These are phyloP conservation scores for Pocillopora meandrina DNA, from an alignment of 92 coral and sea anemone genomes.

Conservation along the genomic window DNA sequence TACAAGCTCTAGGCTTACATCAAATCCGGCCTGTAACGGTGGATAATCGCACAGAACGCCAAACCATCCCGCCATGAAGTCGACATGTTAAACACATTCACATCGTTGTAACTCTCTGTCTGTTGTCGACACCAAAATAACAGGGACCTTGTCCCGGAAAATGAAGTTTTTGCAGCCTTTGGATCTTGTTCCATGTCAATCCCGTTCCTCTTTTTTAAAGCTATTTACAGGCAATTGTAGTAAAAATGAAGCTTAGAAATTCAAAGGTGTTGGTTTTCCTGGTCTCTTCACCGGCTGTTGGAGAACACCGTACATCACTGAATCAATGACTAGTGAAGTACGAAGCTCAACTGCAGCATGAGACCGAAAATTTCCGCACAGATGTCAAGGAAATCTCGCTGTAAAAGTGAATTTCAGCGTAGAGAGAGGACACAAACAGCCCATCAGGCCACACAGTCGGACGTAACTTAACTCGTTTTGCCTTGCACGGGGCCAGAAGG, in stretches of 20 bases:
- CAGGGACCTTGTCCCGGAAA: slow-evolving; percentile 69
- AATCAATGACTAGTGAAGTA: slow-evolving; percentile 4
- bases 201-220: neutral
- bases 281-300: slow-evolving; percentile 4
- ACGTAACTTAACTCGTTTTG: neutral
- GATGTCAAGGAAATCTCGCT: slow-evolving; percentile 32
- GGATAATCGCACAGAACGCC: slow-evolving; percentile 88
- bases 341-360: neutral
- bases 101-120: slow-evolving; percentile 77
- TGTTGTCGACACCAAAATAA: slow-evolving; percentile 92
- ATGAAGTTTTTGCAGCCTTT: slow-evolving; percentile 40
- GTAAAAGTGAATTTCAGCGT: slow-evolving; percentile 20
- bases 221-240: slow-evolving; percentile 2
- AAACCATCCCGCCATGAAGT: slow-evolving; percentile 93
- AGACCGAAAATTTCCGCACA: slow-evolving; percentile 3
- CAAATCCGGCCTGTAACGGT: slow-evolving; percentile 84
- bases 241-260: slow-evolving; percentile 28
- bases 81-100: slow-evolving; percentile 75
- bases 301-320: neutral
- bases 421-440: slow-evolving; percentile 4
- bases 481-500: slow-evolving; percentile 43
- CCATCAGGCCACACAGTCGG: slow-evolving; percentile 15
- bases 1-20: slow-evolving; percentile 56
- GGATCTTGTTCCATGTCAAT: slow-evolving; percentile 24
- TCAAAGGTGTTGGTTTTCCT: neutral